Conservation (phyloP, 2,888 invertebrate species). For the Copidosoma aretas region DNA sequence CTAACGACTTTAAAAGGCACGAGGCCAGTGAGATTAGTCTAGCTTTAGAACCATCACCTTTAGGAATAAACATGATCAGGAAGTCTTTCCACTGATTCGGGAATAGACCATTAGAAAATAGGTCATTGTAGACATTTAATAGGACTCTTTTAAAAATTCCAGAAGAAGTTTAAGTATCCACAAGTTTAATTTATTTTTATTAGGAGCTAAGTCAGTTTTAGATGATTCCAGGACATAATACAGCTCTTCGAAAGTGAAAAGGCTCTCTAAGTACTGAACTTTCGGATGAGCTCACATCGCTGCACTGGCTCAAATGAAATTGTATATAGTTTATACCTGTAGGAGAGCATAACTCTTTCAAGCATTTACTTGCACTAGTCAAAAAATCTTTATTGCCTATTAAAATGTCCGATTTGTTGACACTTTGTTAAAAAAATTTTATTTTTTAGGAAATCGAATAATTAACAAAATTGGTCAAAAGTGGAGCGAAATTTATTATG, state of each 20-base stretch:
- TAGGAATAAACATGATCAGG: constrained; percentile 11
- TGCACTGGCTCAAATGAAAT: neutral
- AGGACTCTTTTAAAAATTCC: constrained; percentile 3
- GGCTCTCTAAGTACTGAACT: neutral
- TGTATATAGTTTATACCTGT: neutral
- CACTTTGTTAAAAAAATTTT: constrained; percentile 23
- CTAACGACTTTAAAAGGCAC: neutral
- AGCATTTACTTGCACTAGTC: neutral
- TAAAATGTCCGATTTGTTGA: neutral
- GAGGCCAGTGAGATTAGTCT: constrained; percentile 11
- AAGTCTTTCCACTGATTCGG: constrained; percentile 8
- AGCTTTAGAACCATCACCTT: constrained; percentile 1
- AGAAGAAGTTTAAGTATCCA: neutral
- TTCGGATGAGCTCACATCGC: neutral
- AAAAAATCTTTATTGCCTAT: constrained; percentile 7
- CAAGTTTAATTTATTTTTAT: neutral
- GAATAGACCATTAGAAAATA: neutral
- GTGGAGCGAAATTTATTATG: no score
- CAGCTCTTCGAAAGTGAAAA: constrained; percentile 4
- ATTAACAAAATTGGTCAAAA: no score
- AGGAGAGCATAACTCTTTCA: neutral
- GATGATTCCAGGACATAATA: neutral
- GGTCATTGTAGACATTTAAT: constrained; percentile 11
- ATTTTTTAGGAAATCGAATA: no score
- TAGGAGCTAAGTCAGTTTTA: neutral